Evolutionary conservation across 2,888 invertebrate genomes (phyloP), one percentile per base, ranked within the genome.

Genomic region (Proisotoma minuta): DNA sequence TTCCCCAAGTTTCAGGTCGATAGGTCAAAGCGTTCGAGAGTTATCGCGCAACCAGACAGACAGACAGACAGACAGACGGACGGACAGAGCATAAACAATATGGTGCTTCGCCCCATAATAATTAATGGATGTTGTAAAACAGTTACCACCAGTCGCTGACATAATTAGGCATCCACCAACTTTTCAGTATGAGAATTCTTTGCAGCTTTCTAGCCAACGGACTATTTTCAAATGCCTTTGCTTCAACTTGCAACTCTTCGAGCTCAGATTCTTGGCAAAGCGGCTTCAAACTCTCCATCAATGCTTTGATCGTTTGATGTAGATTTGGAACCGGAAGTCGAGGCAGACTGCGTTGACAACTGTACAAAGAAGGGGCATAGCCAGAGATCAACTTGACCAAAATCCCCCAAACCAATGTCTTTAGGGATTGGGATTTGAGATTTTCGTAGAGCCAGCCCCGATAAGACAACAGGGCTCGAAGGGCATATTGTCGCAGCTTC

Each of bases 291-390:
- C 79, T 79, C 22, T 74, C 73, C 10, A 80, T 67, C n/a, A 80
- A 74, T 51, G 76, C 75, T 28, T 76, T 73, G 70, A 83, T 76
- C 2, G 83, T 83, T 24, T 78, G 78, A 47, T 80, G 77, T 4
- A 83, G 74, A 20, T 77, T 75, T 27, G 83, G 83, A 22, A 83
- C 78, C 28, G 82, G 81, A 59, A 84, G 76, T 70, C 81, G 79
- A 20, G 83, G 83, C 26, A 83, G 76, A n/a, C 82, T 80, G 24
- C 81, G 78, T 75, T 84, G 83, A 75, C 81, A 83, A 63, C 82
- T 82, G 76, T 82, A 80, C 43, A 81, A 74, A 64, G 79, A 78
- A 18, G 83, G 82, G 57, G 80, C 79, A 60, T 79, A 78, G 2
- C 79, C 78, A 29, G 80, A 80, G 65, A 82, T 77, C 70, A 81